A percentile compares a stretch with the other conserved stretches of the same genome.
Evolutionary conservation across 2,888 invertebrate species (phyloP).

Genomic region (Nephrotoma guestfalica): DNA sequence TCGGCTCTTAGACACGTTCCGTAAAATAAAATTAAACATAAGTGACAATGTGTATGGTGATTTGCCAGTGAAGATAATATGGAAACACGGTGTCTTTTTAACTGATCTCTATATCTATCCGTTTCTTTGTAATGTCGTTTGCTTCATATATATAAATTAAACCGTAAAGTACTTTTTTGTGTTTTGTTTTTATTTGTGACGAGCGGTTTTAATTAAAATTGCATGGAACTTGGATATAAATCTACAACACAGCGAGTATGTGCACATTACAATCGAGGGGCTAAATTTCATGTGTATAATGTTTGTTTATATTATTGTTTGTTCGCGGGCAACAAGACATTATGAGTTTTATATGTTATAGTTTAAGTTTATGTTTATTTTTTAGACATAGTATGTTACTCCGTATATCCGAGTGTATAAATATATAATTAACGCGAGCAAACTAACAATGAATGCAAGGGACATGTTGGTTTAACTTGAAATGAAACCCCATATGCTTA

Average conservation of each 20-base stretch:
- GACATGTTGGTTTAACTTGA: neutral
- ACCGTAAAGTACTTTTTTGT: neutral
- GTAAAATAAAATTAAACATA: neutral
- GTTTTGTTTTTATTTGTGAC: neutral
- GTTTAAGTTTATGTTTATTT: neutral
- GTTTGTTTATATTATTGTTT: neutral
- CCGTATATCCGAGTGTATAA: neutral
- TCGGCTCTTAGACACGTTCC: neutral
- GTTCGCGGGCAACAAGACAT: neutral
- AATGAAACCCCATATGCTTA: neutral
- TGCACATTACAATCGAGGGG: neutral
- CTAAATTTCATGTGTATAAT: neutral
- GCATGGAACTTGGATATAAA: neutral
- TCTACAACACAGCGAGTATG: neutral
- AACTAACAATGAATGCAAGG: neutral
- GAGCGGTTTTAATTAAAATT: neutral
- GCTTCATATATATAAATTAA: neutral
- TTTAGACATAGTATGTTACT: neutral
- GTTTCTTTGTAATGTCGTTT: neutral
- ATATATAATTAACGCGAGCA: neutral
- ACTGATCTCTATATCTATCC: neutral
- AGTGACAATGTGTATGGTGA: neutral
- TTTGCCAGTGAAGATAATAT: neutral
- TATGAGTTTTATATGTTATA: neutral
- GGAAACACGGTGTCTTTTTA: neutral